phyloP scores from a whole-genome alignment of 2,113 vertebrate genomes.

The Camelus dromedarius region DNA sequence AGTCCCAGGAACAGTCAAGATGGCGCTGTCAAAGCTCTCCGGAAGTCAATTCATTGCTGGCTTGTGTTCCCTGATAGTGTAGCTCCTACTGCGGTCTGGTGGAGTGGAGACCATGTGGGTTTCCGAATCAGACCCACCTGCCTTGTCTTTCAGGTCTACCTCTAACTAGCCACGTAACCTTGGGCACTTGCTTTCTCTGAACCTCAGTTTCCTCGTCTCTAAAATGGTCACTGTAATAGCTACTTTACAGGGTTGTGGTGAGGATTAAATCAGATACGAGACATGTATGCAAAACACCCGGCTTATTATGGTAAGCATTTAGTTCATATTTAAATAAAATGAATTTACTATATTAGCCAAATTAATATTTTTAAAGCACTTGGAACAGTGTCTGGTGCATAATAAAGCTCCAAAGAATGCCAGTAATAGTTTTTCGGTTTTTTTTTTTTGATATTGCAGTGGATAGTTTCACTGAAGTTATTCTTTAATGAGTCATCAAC shows the following conservation, averaged over 20 bases:
- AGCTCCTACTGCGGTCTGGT: neutral
- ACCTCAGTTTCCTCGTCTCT: conserved; percentile 11
- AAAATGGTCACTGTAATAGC: neutral
- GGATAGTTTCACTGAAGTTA: neutral
- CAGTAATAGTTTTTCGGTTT: neutral
- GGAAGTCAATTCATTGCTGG: neutral
- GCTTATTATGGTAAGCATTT: neutral
- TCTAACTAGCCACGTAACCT: neutral
- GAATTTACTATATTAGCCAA: neutral
- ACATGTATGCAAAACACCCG: neutral
- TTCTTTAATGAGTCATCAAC: neutral
- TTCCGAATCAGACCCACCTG: neutral
- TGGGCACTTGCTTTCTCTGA: neutral
- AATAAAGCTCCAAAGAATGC: conserved; percentile 5
- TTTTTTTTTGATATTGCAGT: neutral
- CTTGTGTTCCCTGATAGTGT: neutral
- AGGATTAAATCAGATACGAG: conserved; percentile 24
- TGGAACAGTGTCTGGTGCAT: neutral
- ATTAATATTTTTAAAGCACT: neutral
- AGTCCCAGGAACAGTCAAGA: neutral
- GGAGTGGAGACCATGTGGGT: neutral
- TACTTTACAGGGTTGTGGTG: neutral
- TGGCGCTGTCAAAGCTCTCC: neutral
- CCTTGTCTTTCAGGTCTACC: neutral
- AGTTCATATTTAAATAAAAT: conserved; percentile 22